Percentiles rank a stretch among this genome's conserved stretches.
These are phyloP conservation scores for Athene noctua DNA, from an alignment of 2,113 vertebrate species.

Conservation along the genomic window DNA sequence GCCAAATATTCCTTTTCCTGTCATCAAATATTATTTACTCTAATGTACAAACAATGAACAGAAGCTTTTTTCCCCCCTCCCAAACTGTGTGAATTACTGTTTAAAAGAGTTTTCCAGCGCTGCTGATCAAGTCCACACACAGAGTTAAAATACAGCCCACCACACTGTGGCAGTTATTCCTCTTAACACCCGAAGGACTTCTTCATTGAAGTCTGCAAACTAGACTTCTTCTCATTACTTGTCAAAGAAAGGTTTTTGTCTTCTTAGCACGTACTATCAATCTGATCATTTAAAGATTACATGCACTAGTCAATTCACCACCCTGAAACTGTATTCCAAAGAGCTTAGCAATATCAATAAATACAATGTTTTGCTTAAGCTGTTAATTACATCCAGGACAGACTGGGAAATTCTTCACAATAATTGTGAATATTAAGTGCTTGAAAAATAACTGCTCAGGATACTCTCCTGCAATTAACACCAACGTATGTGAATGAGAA, in stretches of 20 bases:
- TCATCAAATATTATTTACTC: constrained; percentile 53
- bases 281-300: not conserved
- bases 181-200: not conserved
- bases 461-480: constrained; percentile 58
- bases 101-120: not conserved
- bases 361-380: constrained; percentile 37
- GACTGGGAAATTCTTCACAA: constrained; percentile 58
- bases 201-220: not conserved
- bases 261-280: not conserved
- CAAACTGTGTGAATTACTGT: not conserved
- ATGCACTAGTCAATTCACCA: not conserved
- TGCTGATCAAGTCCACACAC: not conserved
- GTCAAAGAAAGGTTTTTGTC: constrained; percentile 12
- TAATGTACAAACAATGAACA: constrained; percentile 61
- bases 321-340: not conserved
- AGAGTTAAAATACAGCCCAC: constrained; percentile 1
- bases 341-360: not conserved
- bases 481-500: constrained; percentile 41
- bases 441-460: constrained; percentile 62
- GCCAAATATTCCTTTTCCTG: constrained; percentile 53
- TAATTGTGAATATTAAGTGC: constrained; percentile 61
- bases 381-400: constrained; percentile 63
- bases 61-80: not conserved
- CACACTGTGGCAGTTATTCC: not conserved
- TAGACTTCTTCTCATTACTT: not conserved